These are phyloP conservation scores for Pristionchus maxplancki DNA, from an alignment of 2,888 invertebrate species.

Conservation along the genomic window DNA sequence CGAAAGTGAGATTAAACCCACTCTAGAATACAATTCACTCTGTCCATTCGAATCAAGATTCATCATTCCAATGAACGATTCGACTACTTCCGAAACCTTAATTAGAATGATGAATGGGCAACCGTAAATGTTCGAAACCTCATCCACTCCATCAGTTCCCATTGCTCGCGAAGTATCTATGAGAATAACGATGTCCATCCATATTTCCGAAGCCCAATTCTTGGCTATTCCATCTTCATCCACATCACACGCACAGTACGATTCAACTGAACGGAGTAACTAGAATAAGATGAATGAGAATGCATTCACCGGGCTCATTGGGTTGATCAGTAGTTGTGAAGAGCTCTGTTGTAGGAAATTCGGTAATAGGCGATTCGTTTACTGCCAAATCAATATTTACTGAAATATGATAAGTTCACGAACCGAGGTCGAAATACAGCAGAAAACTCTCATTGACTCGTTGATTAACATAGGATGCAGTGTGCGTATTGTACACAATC, in stretches of 20 bases:
- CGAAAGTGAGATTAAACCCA: not conserved
- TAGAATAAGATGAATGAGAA: too few species aligned
- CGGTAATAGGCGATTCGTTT: not conserved
- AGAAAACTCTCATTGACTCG: not conserved
- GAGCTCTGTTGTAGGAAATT: not conserved
- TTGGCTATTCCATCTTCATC: not conserved
- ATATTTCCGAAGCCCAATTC: not conserved
- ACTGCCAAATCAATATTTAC: not conserved
- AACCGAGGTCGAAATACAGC: not conserved
- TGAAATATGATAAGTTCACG: too few species aligned
- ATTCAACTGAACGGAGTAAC: not conserved
- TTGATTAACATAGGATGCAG: not conserved
- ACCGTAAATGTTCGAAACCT: not conserved
- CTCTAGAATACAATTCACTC: not conserved
- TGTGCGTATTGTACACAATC: not conserved
- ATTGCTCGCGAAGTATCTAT: conserved; percentile 1
- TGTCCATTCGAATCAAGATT: not conserved
- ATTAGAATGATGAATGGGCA: not conserved
- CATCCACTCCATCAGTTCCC: not conserved
- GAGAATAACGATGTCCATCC: conserved; percentile 5
- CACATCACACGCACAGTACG: not conserved
- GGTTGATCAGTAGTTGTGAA: not conserved
- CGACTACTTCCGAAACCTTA: not conserved
- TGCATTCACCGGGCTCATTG: not conserved
- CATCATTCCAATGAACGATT: not conserved